These are phyloP conservation scores for Drosophila pseudoobscura DNA, from an alignment of 1,140 invertebrate species.

Conservation along the genomic window DNA sequence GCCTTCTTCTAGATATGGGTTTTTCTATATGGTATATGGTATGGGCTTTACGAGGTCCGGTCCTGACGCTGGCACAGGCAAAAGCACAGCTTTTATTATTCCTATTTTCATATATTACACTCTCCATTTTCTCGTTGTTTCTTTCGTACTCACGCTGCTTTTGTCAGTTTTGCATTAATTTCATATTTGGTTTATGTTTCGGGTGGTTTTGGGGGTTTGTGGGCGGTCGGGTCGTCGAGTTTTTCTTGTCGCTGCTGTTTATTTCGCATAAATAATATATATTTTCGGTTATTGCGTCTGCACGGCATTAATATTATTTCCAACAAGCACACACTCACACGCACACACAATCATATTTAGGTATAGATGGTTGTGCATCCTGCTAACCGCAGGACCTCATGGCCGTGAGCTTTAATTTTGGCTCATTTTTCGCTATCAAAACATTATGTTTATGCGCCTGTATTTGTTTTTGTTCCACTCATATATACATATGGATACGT, in stretches of 20 bases:
- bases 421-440: slow-evolving; percentile 81
- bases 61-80: slow-evolving; percentile 20
- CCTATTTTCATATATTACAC: slow-evolving; percentile 43
- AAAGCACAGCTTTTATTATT: slow-evolving; percentile 53
- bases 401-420: slow-evolving; percentile 78
- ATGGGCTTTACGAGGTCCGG: slow-evolving; percentile 44
- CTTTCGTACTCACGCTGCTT: slow-evolving; percentile 49
- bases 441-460: slow-evolving; percentile 56
- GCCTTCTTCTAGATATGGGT: slow-evolving; percentile 11
- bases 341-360: slow-evolving; percentile 11
- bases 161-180: slow-evolving; percentile 82
- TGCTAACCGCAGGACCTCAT: slow-evolving; percentile 53
- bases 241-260: slow-evolving; percentile 71
- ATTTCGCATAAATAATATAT: slow-evolving; percentile 81
- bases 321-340: slow-evolving; percentile 27
- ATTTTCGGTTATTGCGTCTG: slow-evolving; percentile 81
- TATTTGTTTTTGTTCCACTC: slow-evolving; percentile 69
- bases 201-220: slow-evolving; percentile 5
- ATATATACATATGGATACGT: slow-evolving; percentile 19
- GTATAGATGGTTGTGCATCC: slow-evolving; percentile 49
- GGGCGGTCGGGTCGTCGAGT: slow-evolving; percentile 22
- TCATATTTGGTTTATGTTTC: slow-evolving; percentile 65
- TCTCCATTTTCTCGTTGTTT: slow-evolving; percentile 47
- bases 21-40: slow-evolving; percentile 12
- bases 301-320: slow-evolving; percentile 78